Evolutionary conservation across 1,140 invertebrate species (phyloP).

Genomic region (Brachionus plicatilis): DNA sequence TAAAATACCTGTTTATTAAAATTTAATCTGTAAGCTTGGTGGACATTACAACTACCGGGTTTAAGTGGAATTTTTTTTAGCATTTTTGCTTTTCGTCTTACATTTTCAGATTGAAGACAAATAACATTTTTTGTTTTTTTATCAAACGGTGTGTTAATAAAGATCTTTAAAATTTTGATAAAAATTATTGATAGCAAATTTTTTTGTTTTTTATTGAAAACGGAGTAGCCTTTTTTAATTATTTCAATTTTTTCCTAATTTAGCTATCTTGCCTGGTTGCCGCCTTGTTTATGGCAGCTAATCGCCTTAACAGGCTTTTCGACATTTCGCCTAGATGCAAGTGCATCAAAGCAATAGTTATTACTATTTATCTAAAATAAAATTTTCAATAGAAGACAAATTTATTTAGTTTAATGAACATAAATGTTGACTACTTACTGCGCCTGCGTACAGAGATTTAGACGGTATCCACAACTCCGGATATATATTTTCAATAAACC

Average conservation of each 20-base stretch:
- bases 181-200: neutral
- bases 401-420: neutral
- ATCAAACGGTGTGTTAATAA: neutral
- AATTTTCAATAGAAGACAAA: neutral
- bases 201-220: neutral
- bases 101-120: constrained; percentile 27
- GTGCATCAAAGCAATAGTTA: constrained; percentile 17
- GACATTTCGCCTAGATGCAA: neutral
- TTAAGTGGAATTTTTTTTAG: constrained; percentile 14
- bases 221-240: neutral
- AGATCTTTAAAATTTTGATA: neutral
- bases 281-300: constrained; percentile 34
- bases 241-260: constrained; percentile 11
- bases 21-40: neutral
- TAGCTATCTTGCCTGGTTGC: constrained; percentile 37
- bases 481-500: constrained; percentile 95
- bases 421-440: neutral
- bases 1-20: constrained; percentile 36
- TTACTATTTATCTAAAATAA: constrained; percentile 19
- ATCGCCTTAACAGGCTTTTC: constrained; percentile 28
- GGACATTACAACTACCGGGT: constrained; percentile 8
- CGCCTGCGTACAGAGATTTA: neutral
- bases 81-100: constrained; percentile 29
- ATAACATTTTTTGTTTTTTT: neutral
- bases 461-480: constrained; percentile 46